Evolutionary conservation across 1,140 invertebrate species (phyloP), one percentile per base, ranked within the genome.

Genomic region (Riptortus pedestris): DNA sequence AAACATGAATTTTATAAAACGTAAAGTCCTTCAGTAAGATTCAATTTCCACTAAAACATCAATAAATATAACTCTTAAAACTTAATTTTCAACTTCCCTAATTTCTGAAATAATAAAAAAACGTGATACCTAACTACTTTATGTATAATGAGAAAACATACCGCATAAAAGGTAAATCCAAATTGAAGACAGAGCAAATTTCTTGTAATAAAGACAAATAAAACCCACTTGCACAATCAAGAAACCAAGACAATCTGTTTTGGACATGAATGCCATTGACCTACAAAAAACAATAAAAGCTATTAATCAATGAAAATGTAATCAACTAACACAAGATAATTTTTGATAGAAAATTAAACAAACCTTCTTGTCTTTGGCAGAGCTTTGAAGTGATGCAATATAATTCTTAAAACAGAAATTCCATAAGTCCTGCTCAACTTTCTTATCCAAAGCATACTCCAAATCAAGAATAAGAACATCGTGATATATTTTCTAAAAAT

Each of bases 401-500:
- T 90, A 87, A 74, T 90, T 89, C 73, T 91, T 91, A 77, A 92
- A 91, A 14, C 88, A 88, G 72, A 88, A 79, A 73, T 89, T 93
- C 90, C 90, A 93, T 66, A 93, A 75, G 70, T 92, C 89, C 72
- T 91, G 89, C 74, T 93, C 90, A 22, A 91, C 87, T 77, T 91
- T 91, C 71, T 87, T 86, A 74, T 91, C 87, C 69, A 92, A 75
- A n/a, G 89, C 88, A 80, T 88, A 90, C 72, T 92, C 89, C 66
- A 92, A 76, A 73, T 91, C 88, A 57, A 86, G 75, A 45, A 90
- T 79, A 31, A 93, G 75, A 22, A 91, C 80, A 74, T 88, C 85
- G 73, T 90, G 87, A 74, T 90, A 91, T 60, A 90, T 82, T 70
- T 82, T 83, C 73, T 85, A 51, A 45, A 38, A 22, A 62, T 43